Conservation (phyloP, 2,113 vertebrate species). For the Hoplias malabaricus region DNA sequence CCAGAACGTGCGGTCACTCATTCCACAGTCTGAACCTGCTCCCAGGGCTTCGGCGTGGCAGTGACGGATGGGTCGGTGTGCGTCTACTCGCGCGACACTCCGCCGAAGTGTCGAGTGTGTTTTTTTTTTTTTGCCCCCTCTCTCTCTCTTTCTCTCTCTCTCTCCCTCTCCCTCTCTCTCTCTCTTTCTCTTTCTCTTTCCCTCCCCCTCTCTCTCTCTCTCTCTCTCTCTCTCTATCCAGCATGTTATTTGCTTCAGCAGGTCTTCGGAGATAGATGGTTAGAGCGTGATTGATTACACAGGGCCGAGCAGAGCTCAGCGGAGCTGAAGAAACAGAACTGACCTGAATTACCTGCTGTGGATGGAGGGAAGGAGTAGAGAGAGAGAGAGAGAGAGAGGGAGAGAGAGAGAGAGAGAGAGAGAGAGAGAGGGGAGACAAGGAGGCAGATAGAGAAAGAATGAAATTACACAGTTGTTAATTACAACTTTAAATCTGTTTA, state of each 20-base stretch:
- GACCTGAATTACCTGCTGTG: constrained; percentile 57
- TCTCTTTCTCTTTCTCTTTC: background rate
- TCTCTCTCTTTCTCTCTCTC: background rate
- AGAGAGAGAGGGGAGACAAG: background rate
- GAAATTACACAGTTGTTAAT: too few relatives aligned
- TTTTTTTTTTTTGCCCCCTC: background rate
- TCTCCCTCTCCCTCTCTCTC: background rate
- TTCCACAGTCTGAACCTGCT: constrained; percentile 25
- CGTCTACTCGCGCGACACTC: constrained; percentile 27
- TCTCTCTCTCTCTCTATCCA: constrained; percentile 8
- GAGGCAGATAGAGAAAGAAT: background rate
- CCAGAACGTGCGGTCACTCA: constrained; percentile 13
- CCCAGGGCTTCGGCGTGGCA: constrained; percentile 17
- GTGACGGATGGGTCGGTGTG: constrained; percentile 23
- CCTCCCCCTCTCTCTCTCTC: background rate
- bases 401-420: background rate
- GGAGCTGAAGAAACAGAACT: constrained; percentile 57
- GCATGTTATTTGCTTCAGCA: constrained; percentile 67
- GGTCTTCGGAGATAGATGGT: constrained; percentile 66
- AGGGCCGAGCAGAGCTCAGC: constrained; percentile 52
- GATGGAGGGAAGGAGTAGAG: constrained; percentile 37
- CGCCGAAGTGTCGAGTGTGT: constrained; percentile 16
- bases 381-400: background rate
- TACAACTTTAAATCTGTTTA: too few relatives aligned
- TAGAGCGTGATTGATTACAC: constrained; percentile 73